Percentiles rank a stretch among this genome's conserved stretches.
Conservation (phyloP, 2,797 vertebrate genomes). For the Poecilia picta region DNA sequence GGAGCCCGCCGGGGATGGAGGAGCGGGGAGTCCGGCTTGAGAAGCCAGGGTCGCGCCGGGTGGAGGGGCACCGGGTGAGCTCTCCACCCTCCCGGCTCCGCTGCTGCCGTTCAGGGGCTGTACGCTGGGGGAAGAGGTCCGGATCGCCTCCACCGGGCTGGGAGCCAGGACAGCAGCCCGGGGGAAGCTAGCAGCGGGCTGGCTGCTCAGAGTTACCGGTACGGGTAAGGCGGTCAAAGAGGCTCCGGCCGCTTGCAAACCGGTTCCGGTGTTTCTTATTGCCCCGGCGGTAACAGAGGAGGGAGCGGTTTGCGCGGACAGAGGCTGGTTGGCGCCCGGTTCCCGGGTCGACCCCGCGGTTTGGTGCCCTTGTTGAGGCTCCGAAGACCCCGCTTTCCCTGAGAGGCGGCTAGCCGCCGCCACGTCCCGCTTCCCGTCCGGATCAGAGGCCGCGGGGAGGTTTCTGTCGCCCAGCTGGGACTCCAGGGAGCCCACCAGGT, state of each 20-base stretch:
- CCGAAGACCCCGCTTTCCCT: constrained; percentile 79
- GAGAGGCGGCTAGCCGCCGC: constrained; percentile 73
- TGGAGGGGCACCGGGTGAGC: constrained; percentile 52
- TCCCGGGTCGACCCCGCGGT: constrained; percentile 74
- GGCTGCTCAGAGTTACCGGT: constrained; percentile 76
- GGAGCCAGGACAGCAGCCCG: constrained; percentile 67
- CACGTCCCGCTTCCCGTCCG: constrained; percentile 66
- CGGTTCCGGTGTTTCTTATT: constrained; percentile 59
- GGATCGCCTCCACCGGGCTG: constrained; percentile 36
- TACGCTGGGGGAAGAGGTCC: constrained; percentile 64
- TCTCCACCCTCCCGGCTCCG: constrained; percentile 67
- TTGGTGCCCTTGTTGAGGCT: constrained; percentile 80
- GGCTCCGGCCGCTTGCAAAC: constrained; percentile 71
- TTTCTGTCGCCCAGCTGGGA: constrained; percentile 83
- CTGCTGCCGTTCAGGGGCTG: constrained; percentile 77
- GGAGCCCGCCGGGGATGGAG: constrained; percentile 59
- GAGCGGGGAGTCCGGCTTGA: constrained; percentile 55
- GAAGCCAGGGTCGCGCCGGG: constrained; percentile 38
- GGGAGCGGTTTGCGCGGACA: constrained; percentile 59
- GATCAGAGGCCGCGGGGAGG: constrained; percentile 60
- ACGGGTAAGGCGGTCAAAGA: constrained; percentile 52
- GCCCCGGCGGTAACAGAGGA: constrained; percentile 68
- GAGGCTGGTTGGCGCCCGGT: constrained; percentile 66
- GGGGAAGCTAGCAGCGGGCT: constrained; percentile 67
- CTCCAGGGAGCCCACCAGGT: constrained; percentile 87